A percentile compares a stretch with the other conserved stretches of the same genome.
Evolutionary conservation across 2,888 invertebrate genomes (phyloP).

Genomic region (Pedicia rivosa): DNA sequence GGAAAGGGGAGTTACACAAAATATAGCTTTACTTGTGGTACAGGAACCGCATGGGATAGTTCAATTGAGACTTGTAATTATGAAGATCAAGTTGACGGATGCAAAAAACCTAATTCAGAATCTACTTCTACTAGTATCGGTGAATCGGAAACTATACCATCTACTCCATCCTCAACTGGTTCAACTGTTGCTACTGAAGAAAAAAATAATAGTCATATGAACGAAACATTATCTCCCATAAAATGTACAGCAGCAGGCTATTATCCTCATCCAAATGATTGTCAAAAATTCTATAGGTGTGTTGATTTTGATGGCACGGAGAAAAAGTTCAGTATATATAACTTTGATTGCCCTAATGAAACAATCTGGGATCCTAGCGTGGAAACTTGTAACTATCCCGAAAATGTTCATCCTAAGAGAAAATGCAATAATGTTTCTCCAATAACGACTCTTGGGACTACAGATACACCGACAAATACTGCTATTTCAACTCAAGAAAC

Average conservation of each 20-base stretch:
- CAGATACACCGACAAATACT: conserved; percentile 11
- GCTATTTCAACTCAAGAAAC: conserved; percentile 3
- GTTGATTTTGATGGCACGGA: conserved; percentile 34
- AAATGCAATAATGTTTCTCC: conserved; percentile 25
- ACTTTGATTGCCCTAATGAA: conserved; percentile 50
- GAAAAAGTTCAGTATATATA: conserved; percentile 40
- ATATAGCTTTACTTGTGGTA: conserved; percentile 45
- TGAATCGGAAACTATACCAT: conserved; percentile 9
- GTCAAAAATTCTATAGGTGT: conserved; percentile 42
- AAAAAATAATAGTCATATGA: conserved; percentile 2
- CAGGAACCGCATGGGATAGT: conserved; percentile 54
- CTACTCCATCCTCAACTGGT: conserved; percentile 11
- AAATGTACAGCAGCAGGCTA: conserved; percentile 31
- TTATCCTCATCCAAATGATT: conserved; percentile 32
- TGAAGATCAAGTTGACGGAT: conserved; percentile 25
- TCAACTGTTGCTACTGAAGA: conserved; percentile 11
- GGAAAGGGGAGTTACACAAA: conserved; percentile 33
- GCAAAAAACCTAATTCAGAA: conserved; percentile 16
- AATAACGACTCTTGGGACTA: conserved; percentile 11
- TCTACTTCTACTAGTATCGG: conserved; percentile 14
- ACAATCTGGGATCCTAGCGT: conserved; percentile 56
- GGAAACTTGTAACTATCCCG: conserved; percentile 48
- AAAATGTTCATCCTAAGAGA: conserved; percentile 43
- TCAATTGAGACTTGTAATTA: conserved; percentile 43
- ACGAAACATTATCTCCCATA: conserved; percentile 7